Evolutionary conservation across 2,888 invertebrate species (phyloP), one percentile per base, ranked within the genome.

Genomic region (Syrista parreyssii): DNA sequence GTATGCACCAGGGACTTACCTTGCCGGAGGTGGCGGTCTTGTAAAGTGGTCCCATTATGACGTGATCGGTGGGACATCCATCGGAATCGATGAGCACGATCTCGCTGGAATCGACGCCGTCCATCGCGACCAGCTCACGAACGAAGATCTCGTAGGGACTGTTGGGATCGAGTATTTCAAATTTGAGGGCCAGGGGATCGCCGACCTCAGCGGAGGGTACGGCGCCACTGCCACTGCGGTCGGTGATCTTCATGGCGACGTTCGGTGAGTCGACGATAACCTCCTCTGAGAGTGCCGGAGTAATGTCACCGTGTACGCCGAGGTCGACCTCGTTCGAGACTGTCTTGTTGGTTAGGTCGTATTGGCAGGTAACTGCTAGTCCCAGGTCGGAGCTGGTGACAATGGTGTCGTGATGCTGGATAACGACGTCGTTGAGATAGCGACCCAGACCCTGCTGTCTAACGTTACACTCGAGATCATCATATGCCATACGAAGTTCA

Each of bases 141-240:
- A 98, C 98, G 91, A 98, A 98, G 89, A 98, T 98, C 92, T 98
- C 98, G 93, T 97, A 98, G 40, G 98, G 98, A 88, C 97, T 97
- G 92, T 97, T 96, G 88, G 95, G 96, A 91, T 98, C 98, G 91
- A 97, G 94, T 88, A 98, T 98, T 92, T 98, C 97, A 93, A 98
- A 98, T 90, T 96, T 95, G 78, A 98, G 94, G 68, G 97, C 96
- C 92, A 98, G 92, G 35, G 98, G 97, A 93, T 98, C 98, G 85
- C 98, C 98, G 81, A 98, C 98, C 93, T 97, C 97, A 82, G 97
- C 97, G 1, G 97, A 95, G 55, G 95, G 95, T 92, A 97, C 95
- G 82, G 96, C 96, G 85, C 97, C 96, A 87, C 95, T 95, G 79
- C 96, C 97, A 87, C 94, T 96, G 81, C 97, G 94, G 89, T 96